Conservation (phyloP, 2,113 vertebrate species). For the Nipponia nippon region DNA sequence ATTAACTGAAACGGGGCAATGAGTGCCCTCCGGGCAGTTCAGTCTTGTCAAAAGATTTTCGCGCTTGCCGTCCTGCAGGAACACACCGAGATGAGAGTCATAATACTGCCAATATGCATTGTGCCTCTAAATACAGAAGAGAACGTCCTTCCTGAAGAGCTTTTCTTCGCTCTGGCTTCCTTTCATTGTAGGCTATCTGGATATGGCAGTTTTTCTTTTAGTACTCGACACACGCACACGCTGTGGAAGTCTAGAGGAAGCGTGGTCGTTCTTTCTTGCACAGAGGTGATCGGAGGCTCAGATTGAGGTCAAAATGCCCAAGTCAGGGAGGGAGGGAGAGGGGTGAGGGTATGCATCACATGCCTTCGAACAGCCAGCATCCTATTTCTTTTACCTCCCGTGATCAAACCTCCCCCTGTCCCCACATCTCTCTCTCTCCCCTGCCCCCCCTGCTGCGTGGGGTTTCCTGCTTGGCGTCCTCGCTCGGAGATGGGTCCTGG, state of each 20-base stretch:
- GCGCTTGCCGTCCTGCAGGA: neutral
- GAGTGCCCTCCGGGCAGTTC: neutral
- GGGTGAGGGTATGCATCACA: no score
- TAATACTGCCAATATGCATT: neutral
- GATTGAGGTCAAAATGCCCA: neutral
- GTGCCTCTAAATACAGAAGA: neutral
- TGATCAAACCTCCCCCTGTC: neutral
- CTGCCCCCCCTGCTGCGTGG: fast-evolving
- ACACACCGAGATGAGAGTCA: neutral
- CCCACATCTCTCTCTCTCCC: neutral
- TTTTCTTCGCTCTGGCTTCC: neutral
- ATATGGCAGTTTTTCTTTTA: neutral
- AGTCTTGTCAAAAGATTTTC: neutral
- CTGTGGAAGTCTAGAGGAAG: neutral
- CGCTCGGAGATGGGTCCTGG: neutral
- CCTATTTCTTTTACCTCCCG: neutral
- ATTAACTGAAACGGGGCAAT: neutral
- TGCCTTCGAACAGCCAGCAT: neutral
- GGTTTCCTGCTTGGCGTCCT: neutral
- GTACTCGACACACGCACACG: fast-evolving
- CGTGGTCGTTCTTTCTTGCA: neutral
- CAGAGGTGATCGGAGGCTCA: neutral
- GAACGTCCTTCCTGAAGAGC: neutral
- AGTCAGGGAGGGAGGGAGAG: neutral
- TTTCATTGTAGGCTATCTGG: neutral